Conservation (phyloP, 2,888 invertebrate genomes). For the Dryobota labecula region DNA sequence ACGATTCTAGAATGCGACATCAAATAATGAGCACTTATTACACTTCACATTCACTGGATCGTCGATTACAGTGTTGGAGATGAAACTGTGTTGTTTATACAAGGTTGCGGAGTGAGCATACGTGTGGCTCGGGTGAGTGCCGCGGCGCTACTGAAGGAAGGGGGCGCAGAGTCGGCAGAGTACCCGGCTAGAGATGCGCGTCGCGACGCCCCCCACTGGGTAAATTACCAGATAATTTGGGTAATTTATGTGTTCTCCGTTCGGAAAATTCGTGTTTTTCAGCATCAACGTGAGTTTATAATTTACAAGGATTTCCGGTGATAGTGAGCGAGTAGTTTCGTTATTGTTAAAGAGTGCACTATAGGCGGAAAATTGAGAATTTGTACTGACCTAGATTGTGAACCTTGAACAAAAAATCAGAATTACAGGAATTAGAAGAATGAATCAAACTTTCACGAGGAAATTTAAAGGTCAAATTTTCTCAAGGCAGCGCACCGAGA, state of each 20-base stretch:
- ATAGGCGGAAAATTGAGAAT: constrained; percentile 26
- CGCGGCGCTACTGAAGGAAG: constrained; percentile 76
- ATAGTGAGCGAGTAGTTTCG: constrained; percentile 1
- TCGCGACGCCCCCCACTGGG: constrained; percentile 69
- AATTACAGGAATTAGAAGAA: constrained; percentile 35
- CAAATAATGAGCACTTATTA: constrained; percentile 57
- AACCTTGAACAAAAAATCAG: constrained; percentile 40
- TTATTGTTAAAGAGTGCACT: constrained; percentile 1
- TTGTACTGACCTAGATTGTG: constrained; percentile 26
- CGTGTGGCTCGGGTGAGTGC: constrained; percentile 69
- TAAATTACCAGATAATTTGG: constrained; percentile 76
- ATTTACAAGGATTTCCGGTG: constrained; percentile 43
- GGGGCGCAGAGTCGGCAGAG: constrained; percentile 63
- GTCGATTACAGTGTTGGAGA: constrained; percentile 53
- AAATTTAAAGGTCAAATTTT: constrained; percentile 12
- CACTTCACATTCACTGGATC: constrained; percentile 68
- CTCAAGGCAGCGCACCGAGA: constrained; percentile 35
- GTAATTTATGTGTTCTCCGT: constrained; percentile 64
- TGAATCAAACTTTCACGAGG: constrained; percentile 45
- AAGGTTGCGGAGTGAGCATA: constrained; percentile 57
- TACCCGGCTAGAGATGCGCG: constrained; percentile 73
- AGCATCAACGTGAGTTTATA: constrained; percentile 20
- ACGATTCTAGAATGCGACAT: constrained; percentile 28
- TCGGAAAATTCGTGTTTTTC: constrained; percentile 47
- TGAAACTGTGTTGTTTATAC: constrained; percentile 70